These are phyloP conservation scores for Porites cylindrica DNA, from an alignment of 92 coral and sea anemone species.

Conservation along the genomic window DNA sequence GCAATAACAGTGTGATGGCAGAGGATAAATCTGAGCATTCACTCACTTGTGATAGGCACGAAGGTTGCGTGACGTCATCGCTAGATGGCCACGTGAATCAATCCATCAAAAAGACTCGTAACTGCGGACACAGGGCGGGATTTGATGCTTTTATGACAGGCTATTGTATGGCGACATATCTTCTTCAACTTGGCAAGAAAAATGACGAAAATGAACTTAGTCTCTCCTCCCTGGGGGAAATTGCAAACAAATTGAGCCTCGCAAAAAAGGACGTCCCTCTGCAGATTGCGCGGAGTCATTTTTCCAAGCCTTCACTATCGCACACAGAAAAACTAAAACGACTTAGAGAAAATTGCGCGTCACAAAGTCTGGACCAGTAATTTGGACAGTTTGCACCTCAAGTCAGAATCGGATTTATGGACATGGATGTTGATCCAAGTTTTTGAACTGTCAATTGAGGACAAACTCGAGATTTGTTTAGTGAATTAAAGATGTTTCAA, in stretches of 20 bases:
- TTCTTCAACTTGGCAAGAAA: slow-evolving; percentile 53
- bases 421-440: too few species aligned
- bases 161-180: slow-evolving; percentile 85
- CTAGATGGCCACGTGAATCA: slow-evolving; percentile 6
- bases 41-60: background rate
- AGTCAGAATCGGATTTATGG: too few species aligned
- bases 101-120: slow-evolving; percentile 41
- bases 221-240: slow-evolving; percentile 57
- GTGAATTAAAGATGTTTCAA: too few species aligned
- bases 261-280: slow-evolving; percentile 91
- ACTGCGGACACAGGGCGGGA: slow-evolving; percentile 96
- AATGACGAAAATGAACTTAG: slow-evolving; percentile 28
- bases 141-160: slow-evolving; percentile 99
- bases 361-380: background rate
- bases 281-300: slow-evolving; percentile 85
- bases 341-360: slow-evolving; percentile 33
- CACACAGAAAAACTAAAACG: slow-evolving; percentile 79
- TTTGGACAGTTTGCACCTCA: too few species aligned
- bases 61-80: background rate
- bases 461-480: too few species aligned
- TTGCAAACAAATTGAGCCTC: slow-evolving; percentile 85
- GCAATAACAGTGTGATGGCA: background rate
- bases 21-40: background rate
- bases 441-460: too few species aligned
- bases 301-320: slow-evolving; percentile 70